Conservation (phyloP, 1,140 invertebrate genomes). For the Eumaeus atala region DNA sequence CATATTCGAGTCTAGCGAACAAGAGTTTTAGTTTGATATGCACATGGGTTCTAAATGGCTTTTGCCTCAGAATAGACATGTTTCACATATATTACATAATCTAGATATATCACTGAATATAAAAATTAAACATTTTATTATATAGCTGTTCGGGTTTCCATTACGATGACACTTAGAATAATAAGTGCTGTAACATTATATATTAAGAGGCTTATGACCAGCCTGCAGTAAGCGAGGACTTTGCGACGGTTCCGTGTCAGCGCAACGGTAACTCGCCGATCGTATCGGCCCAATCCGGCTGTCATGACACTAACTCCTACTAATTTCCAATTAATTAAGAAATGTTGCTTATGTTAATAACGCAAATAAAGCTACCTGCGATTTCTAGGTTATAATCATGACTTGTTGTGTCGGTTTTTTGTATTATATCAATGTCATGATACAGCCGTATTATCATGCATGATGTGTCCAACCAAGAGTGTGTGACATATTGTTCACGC, state of each 20-base stretch:
- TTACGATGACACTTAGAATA: background rate
- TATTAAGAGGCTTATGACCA: no score
- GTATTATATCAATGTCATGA: no score
- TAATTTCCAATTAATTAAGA: no score
- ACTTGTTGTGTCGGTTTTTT: no score
- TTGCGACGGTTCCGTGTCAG: no score
- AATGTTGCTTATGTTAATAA: no score
- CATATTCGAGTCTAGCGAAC: constrained; percentile 33
- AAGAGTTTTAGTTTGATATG: constrained; percentile 19
- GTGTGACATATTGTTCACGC: constrained; percentile 14
- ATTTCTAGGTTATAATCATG: no score
- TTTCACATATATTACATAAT: background rate
- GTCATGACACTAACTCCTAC: no score
- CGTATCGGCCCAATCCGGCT: no score
- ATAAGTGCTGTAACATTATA: background rate
- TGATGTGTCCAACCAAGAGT: constrained; percentile 8
- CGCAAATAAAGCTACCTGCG: no score
- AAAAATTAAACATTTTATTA: background rate
- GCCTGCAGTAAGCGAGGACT: no score
- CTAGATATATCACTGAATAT: background rate
- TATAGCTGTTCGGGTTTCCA: background rate
- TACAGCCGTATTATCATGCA: constrained; percentile 11
- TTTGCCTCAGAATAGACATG: constrained; percentile 1
- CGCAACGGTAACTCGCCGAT: no score
- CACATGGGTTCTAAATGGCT: constrained; percentile 6